Conservation (phyloP, 2,888 invertebrate species). For the Thymelicus sylvestris region DNA sequence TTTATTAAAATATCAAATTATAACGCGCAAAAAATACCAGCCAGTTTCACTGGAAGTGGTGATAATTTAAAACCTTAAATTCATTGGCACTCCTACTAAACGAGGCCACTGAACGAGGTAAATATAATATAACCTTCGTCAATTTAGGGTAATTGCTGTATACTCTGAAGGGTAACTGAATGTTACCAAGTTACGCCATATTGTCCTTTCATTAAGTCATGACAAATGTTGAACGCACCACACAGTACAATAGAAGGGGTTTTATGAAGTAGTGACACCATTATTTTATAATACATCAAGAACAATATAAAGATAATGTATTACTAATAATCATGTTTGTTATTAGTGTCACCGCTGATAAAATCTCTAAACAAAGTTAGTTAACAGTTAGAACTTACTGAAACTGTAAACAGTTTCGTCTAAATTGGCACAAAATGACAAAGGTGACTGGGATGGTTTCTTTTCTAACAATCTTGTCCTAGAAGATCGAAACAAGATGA, state of each 20-base stretch:
- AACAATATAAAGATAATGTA: too few species aligned
- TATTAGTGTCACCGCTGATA: too few species aligned
- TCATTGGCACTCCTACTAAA: slow-evolving; percentile 6
- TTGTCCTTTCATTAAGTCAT: slow-evolving; percentile 34
- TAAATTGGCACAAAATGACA: too few species aligned
- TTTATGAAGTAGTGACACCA: slow-evolving; percentile 24
- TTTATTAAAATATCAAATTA: background rate
- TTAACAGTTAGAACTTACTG: too few species aligned
- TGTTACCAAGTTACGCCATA: slow-evolving; percentile 33
- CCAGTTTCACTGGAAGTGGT: background rate
- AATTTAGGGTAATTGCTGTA: slow-evolving; percentile 20
- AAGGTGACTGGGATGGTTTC: too few species aligned
- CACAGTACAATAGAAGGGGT: slow-evolving; percentile 22
- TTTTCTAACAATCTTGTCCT: too few species aligned
- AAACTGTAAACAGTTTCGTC: too few species aligned
- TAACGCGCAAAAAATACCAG: background rate
- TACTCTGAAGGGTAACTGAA: slow-evolving; percentile 23
- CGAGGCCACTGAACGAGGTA: slow-evolving; percentile 7
- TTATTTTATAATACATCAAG: background rate
- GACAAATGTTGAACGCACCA: slow-evolving; percentile 33
- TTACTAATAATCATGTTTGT: too few species aligned
- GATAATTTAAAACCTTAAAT: background rate
- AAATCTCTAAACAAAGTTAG: too few species aligned
- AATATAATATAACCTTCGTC: slow-evolving; percentile 14
- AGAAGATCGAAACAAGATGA: too few species aligned